phyloP scores from a whole-genome alignment of 2,797 vertebrate genomes.

The Sorex maritimensis region DNA sequence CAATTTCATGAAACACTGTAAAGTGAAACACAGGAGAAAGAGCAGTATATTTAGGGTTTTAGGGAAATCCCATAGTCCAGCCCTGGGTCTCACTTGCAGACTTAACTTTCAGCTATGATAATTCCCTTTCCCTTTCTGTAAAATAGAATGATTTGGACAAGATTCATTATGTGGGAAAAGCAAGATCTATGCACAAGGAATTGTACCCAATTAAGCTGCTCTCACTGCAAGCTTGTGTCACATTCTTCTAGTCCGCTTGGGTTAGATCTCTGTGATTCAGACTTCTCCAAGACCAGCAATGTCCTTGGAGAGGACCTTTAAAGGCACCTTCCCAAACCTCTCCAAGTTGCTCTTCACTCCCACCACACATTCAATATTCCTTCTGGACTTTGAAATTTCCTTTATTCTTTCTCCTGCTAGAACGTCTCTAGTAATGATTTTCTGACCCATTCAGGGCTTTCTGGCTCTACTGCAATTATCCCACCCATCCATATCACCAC shows the following conservation, averaged over 20 bases:
- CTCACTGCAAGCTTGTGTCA: slow-evolving; percentile 63
- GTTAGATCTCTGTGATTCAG: slow-evolving; percentile 75
- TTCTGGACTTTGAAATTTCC: slow-evolving; percentile 62
- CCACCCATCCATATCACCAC: slow-evolving; percentile 38
- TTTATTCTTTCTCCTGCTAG: slow-evolving; percentile 54
- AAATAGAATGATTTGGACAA: slow-evolving; percentile 33
- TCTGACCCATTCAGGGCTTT: slow-evolving; percentile 13
- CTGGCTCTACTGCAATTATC: slow-evolving; percentile 43
- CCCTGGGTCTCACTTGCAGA: slow-evolving; percentile 27
- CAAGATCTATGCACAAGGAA: slow-evolving; percentile 60
- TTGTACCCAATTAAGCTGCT: slow-evolving; percentile 62
- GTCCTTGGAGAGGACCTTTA: slow-evolving; percentile 78
- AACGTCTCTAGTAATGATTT: slow-evolving; percentile 46
- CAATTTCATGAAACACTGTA: slow-evolving; percentile 16
- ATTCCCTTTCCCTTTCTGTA: slow-evolving; percentile 36
- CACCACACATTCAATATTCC: slow-evolving; percentile 46
- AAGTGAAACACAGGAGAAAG: slow-evolving; percentile 28
- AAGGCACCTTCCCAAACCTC: slow-evolving; percentile 75
- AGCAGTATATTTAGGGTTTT: neutral
- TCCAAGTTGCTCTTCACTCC: slow-evolving; percentile 49
- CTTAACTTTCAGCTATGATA: slow-evolving; percentile 13
- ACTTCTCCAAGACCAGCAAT: slow-evolving; percentile 79
- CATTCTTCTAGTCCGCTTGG: slow-evolving; percentile 73
- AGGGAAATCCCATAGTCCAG: neutral
- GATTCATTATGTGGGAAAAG: slow-evolving; percentile 64